These are phyloP conservation scores for Thunnus thynnus DNA, from an alignment of 2,113 vertebrate genomes.

Conservation along the genomic window DNA sequence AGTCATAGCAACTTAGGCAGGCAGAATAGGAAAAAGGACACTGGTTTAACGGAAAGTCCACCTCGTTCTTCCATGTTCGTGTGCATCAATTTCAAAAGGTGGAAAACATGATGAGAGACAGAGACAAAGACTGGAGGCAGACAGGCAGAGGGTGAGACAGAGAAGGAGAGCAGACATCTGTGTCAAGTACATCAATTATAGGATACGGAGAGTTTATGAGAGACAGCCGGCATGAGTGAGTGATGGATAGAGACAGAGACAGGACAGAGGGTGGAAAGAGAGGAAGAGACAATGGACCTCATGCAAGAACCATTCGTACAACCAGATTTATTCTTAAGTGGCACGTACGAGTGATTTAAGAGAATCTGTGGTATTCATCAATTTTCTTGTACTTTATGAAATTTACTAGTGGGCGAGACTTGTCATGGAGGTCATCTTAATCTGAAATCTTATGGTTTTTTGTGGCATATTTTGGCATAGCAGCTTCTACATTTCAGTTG, in stretches of 20 bases:
- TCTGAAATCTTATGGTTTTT: too few species aligned
- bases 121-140: slow-evolving; percentile 5
- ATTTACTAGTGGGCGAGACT: too few species aligned
- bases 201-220: slow-evolving; percentile 31
- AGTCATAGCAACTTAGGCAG: background rate
- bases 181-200: slow-evolving; percentile 44
- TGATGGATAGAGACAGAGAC: slow-evolving; percentile 29
- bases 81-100: slow-evolving; percentile 27
- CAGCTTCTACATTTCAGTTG: too few species aligned
- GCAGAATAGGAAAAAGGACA: background rate
- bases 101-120: slow-evolving; percentile 33
- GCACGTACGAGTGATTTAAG: too few species aligned
- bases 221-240: slow-evolving; percentile 23
- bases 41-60: background rate
- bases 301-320: too few species aligned
- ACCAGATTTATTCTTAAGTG: too few species aligned
- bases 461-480: too few species aligned
- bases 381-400: too few species aligned
- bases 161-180: slow-evolving; percentile 27
- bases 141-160: slow-evolving; percentile 6
- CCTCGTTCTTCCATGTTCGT: slow-evolving; percentile 13
- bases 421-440: too few species aligned
- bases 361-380: too few species aligned
- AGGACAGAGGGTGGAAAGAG: background rate
- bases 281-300: slow-evolving; percentile 5